A percentile compares a stretch with the other conserved stretches of the same genome.
These are phyloP conservation scores for Patella caerulea DNA, from an alignment of 2,888 invertebrate genomes.

Conservation along the genomic window DNA sequence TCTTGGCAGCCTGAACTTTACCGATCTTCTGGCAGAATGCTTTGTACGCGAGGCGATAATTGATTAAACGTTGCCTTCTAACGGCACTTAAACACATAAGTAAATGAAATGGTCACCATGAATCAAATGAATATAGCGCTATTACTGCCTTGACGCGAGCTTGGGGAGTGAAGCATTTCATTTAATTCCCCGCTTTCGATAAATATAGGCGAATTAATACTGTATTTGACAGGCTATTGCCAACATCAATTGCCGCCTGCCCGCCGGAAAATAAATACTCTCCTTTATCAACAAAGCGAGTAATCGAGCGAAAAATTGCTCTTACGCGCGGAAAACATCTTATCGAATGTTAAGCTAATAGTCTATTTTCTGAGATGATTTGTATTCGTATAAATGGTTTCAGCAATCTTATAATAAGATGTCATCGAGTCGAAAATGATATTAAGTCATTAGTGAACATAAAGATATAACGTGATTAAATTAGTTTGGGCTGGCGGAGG, in stretches of 20 bases:
- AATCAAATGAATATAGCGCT: conserved; percentile 25
- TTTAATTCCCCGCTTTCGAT: conserved; percentile 26
- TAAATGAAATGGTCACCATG: conserved; percentile 34
- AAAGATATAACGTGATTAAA: conserved; percentile 40
- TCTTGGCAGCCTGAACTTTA: conserved; percentile 27
- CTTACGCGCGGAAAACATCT: conserved; percentile 33
- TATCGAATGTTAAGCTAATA: conserved; percentile 34
- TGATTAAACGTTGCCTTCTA: conserved; percentile 38
- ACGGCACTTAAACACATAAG: conserved; percentile 42
- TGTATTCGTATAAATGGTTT: conserved; percentile 31
- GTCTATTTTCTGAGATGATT: conserved; percentile 35
- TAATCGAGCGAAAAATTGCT: conserved; percentile 38
- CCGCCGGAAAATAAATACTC: conserved; percentile 26
- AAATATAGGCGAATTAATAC: conserved; percentile 31
- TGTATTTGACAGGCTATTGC: conserved; percentile 29
- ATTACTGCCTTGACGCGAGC: conserved; percentile 20
- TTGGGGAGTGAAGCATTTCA: conserved; percentile 21
- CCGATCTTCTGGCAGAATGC: conserved; percentile 36
- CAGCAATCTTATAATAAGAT: conserved; percentile 34
- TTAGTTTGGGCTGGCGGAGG: conserved; percentile 20
- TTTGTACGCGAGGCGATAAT: conserved; percentile 39
- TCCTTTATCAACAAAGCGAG: conserved; percentile 28
- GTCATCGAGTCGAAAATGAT: conserved; percentile 34
- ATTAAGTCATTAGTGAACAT: conserved; percentile 32
- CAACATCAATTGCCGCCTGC: conserved; percentile 16